Evolutionary conservation across 1,140 invertebrate species (phyloP).

Genomic region (Ceratitis capitata): DNA sequence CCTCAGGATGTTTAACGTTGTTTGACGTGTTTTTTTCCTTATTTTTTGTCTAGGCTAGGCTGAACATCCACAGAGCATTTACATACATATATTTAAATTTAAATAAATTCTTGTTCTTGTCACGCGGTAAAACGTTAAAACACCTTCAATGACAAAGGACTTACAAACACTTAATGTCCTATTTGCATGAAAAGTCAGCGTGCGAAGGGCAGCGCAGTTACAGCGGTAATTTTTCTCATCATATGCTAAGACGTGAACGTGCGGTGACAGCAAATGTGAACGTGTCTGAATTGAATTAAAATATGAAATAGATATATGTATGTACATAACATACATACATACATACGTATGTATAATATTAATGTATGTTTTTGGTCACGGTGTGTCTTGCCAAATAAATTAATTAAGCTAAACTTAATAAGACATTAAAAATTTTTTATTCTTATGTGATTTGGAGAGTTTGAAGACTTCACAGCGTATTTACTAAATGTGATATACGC

Average conservation of each 20-base stretch:
- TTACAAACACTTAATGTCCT: neutral
- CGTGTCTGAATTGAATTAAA: neutral
- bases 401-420: neutral
- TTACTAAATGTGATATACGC: no score
- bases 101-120: no score
- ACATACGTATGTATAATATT: neutral
- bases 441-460: no score
- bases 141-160: no score
- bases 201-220: neutral
- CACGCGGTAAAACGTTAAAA: no score
- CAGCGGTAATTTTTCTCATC: neutral
- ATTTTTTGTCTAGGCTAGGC: no score
- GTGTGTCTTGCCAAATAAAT: neutral
- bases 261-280: neutral
- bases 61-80: no score
- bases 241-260: neutral
- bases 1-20: no score
- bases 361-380: neutral
- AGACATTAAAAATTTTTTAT: neutral
- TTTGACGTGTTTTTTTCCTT: no score
- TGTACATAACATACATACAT: neutral
- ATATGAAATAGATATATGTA: neutral
- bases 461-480: no score
- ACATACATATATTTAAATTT: no score
- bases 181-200: no score